Evolutionary conservation across 2,888 invertebrate species (phyloP), one percentile per base, ranked within the genome.

Genomic region (Rhogogaster chlorosoma): DNA sequence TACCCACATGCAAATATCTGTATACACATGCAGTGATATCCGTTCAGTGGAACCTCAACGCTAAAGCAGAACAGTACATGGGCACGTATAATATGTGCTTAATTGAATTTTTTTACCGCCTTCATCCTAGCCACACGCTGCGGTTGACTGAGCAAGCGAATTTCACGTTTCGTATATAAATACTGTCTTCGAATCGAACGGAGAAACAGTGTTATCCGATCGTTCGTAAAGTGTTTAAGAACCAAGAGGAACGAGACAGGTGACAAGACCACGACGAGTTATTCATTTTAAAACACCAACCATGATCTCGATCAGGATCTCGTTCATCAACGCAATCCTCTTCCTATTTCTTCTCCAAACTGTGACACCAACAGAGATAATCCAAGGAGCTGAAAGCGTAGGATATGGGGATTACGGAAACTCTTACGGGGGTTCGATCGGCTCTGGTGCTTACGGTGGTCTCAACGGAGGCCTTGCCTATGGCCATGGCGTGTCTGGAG

Each of bases 381-480:
- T 84, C 2, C 38, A 29, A 71, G 73, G 83, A 26, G 36, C 83
- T 26, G 87, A 83, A 7, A 84, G 88, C 38, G 84, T 87, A 45
- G 88, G 86, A 29, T 88, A 85, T 7, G 86, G 87, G 26, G 91
- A 91, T 32, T 90, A 92, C 15, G 94, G 94, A 12, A 87, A 93
- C 10, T 92, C 94, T 78, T 92, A 93, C 88, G 92, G 92, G 67
- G 94, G 92, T n/a, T 88, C 94, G 6, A 93, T 91, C 15, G 94
- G 94, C 1, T 94, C 94, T 64, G 92, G n/a, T 12, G 92, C 94
- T 78, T 92, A 93, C 88, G 92, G 92, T 70, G 94, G 92, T n/a
- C 88, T 94, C 9, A 93, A 91, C 15, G 94, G 94, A 1, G 94
- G 94, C 61, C 92, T 9, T 29, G 73, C 42, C 1, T 94, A 94